These are phyloP conservation scores for Apomyelois bistriatella DNA, from an alignment of 2,888 invertebrate genomes.

Conservation along the genomic window DNA sequence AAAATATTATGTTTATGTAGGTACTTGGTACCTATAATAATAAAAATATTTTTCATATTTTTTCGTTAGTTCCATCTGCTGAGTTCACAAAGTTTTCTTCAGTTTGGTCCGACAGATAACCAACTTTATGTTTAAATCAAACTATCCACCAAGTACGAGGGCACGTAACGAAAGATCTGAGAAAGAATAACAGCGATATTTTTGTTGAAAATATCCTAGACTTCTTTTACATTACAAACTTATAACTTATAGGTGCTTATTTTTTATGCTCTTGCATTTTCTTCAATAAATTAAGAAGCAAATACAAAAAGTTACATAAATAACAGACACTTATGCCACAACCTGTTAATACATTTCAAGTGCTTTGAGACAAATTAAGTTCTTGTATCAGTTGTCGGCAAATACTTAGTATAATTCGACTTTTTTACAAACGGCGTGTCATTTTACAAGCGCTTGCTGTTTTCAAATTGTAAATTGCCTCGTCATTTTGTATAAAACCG, in stretches of 20 bases:
- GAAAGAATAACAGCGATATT: conserved; percentile 37
- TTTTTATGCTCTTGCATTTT: too few relatives aligned
- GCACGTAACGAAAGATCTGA: conserved; percentile 36
- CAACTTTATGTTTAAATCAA: conserved; percentile 61
- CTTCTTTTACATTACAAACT: conserved; percentile 7
- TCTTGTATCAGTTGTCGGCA: too few relatives aligned
- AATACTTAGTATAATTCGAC: too few relatives aligned
- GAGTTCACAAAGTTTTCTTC: conserved; percentile 35
- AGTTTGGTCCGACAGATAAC: conserved; percentile 44
- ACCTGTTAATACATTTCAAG: too few relatives aligned
- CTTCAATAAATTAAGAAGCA: too few relatives aligned
- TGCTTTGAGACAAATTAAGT: too few relatives aligned
- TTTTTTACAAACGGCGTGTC: too few relatives aligned
- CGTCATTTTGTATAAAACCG: too few relatives aligned
- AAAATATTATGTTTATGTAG: neutral
- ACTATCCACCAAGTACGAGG: conserved; percentile 40
- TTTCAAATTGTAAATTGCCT: too few relatives aligned
- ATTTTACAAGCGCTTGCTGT: too few relatives aligned
- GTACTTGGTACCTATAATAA: neutral
- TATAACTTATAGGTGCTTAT: neutral
- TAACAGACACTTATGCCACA: too few relatives aligned
- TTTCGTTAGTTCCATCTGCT: conserved; percentile 19
- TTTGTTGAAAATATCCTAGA: conserved; percentile 25
- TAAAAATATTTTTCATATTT: neutral
- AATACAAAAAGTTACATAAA: too few relatives aligned